Percentiles rank a stretch among this genome's conserved stretches.
phyloP scores from a whole-genome alignment of 2,888 invertebrate genomes.

The Oxycera nigricornis region DNA sequence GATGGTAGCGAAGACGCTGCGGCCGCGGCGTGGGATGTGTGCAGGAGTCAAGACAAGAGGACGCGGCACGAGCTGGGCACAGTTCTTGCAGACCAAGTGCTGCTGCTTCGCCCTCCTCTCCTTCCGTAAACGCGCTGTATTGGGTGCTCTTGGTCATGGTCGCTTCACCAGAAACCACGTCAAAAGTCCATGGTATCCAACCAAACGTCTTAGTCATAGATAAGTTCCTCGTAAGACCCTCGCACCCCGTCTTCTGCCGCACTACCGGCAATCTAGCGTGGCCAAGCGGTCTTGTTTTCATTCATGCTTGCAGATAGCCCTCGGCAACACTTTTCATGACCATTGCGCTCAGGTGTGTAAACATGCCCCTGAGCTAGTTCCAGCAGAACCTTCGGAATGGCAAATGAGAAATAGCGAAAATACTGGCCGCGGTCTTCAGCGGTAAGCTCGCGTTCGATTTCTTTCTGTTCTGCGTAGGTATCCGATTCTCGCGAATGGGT shows the following conservation, averaged over 20 bases:
- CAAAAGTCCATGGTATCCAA: not conserved
- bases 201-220: not conserved
- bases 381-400: conserved; percentile 24
- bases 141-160: not conserved
- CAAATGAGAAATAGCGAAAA: conserved; percentile 26
- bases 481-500: not conserved
- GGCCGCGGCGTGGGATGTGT: not conserved
- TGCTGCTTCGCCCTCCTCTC: not conserved
- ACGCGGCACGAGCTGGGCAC: not conserved
- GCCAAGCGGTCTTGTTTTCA: conserved; percentile 4
- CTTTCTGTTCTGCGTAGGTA: conserved; percentile 13
- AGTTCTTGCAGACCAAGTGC: not conserved
- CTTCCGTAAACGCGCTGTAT: not conserved
- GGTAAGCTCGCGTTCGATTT: conserved; percentile 22
- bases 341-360: conserved; percentile 29
- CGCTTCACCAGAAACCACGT: not conserved
- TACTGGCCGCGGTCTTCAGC: not conserved
- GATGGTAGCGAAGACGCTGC: not conserved
- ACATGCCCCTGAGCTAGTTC: conserved; percentile 40
- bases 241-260: not conserved
- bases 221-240: not conserved
- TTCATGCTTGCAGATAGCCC: conserved; percentile 24
- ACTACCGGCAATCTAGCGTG: not conserved
- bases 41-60: not conserved
- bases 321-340: not conserved